A percentile compares a stretch with the other conserved stretches of the same genome.
These are phyloP conservation scores for Tricholaema leucomelas DNA, from an alignment of 2,113 vertebrate genomes.

Conservation along the genomic window DNA sequence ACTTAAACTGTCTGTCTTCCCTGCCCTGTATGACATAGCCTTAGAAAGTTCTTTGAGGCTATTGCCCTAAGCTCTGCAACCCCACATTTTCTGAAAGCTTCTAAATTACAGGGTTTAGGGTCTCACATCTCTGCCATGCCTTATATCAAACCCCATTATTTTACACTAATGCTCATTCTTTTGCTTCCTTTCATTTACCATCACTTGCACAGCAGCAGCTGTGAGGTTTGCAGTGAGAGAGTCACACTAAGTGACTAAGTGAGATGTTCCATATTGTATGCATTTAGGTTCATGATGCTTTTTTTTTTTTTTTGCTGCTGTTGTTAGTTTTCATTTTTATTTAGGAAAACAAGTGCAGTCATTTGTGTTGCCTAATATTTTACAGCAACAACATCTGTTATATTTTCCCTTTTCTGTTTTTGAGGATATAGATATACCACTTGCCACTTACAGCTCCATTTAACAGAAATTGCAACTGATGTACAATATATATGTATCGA, in stretches of 20 bases:
- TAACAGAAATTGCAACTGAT: conserved; percentile 29
- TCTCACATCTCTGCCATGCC: background rate
- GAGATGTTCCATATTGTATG: conserved; percentile 47
- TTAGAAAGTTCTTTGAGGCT: background rate
- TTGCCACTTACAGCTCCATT: background rate
- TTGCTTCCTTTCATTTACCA: background rate
- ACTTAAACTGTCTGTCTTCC: background rate
- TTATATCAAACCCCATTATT: background rate
- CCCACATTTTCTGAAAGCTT: background rate
- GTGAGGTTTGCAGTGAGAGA: background rate
- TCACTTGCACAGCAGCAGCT: background rate
- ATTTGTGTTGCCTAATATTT: conserved; percentile 31
- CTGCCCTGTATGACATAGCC: background rate
- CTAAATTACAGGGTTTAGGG: background rate
- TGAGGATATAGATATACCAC: background rate
- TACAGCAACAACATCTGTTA: conserved; percentile 36
- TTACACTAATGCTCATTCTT: background rate
- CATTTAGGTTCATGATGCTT: background rate
- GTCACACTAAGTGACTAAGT: background rate
- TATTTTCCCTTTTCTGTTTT: conserved; percentile 6
- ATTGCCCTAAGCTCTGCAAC: background rate
- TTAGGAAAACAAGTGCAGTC: conserved; percentile 19
- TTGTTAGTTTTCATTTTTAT: background rate
- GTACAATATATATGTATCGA: conserved; percentile 22
- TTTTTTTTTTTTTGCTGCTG: background rate